phyloP scores from a whole-genome alignment of 1,140 invertebrate genomes.

The Ceratosolen fusciceps region DNA sequence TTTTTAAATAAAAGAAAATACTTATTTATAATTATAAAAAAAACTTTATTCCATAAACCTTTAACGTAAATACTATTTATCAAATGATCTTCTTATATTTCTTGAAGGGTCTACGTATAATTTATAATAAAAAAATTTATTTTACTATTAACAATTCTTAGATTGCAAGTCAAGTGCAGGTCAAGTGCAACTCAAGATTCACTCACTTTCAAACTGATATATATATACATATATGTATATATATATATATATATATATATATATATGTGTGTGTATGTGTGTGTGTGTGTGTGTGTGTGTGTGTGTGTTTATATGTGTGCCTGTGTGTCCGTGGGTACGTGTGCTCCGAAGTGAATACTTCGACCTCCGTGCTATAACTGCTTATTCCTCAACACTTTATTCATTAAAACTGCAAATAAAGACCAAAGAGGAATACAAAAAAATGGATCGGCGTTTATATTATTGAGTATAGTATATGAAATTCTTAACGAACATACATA shows the following conservation, averaged over 20 bases:
- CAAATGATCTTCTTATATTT: neutral
- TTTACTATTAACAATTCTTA: neutral
- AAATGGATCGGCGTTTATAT: conserved; percentile 8
- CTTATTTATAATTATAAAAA: no score
- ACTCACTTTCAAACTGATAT: conserved; percentile 4
- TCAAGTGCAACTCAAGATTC: conserved; percentile 1
- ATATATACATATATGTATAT: no score
- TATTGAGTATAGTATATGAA: neutral
- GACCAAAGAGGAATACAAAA: neutral
- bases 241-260: no score
- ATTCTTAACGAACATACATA: conserved; percentile 3
- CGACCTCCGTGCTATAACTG: conserved; percentile 28
- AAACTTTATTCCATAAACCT: no score
- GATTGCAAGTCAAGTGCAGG: neutral
- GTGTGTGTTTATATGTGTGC: no score
- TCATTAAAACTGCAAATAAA: neutral
- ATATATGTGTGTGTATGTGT: no score
- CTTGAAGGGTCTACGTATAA: neutral
- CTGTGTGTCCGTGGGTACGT: no score
- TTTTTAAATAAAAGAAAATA: no score
- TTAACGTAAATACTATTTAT: no score
- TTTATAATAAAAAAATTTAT: neutral
- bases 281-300: no score
- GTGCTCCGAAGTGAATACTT: conserved; percentile 22
- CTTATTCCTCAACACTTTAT: neutral